Conservation (phyloP, 2,113 vertebrate species). For the Epinephelus lanceolatus region DNA sequence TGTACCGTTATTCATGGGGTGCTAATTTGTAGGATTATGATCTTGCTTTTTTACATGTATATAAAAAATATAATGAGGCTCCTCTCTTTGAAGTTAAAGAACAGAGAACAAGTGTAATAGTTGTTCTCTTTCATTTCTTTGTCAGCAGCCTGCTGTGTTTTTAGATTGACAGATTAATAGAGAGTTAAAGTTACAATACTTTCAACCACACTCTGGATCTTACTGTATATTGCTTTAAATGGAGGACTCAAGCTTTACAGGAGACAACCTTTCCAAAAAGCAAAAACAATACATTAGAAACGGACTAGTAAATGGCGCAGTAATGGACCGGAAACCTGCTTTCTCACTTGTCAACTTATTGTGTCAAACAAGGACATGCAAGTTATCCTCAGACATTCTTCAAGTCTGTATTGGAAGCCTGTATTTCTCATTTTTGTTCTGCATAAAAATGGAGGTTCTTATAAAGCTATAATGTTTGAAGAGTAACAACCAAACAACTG, state of each 20-base stretch:
- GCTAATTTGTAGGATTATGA: too few relatives aligned
- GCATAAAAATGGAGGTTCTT: not conserved
- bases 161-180: too few relatives aligned
- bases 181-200: not conserved
- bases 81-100: too few relatives aligned
- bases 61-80: too few relatives aligned
- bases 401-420: not conserved
- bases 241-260: not conserved
- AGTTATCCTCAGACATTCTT: constrained; percentile 1
- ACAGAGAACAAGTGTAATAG: not conserved
- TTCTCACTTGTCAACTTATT: not conserved
- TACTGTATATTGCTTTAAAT: not conserved
- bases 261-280: not conserved
- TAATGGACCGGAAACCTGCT: not conserved
- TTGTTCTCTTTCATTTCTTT: not conserved
- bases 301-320: not conserved
- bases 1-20: too few relatives aligned
- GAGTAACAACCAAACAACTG: constrained; percentile 11
- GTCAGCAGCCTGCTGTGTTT: too few relatives aligned
- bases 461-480: constrained; percentile 5
- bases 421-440: not conserved
- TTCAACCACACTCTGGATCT: not conserved
- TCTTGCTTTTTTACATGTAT: too few relatives aligned
- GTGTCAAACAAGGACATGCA: constrained; percentile 32
- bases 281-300: not conserved